These are phyloP conservation scores for Argynnis bischoffii DNA, from an alignment of 2,888 invertebrate species.

Conservation along the genomic window DNA sequence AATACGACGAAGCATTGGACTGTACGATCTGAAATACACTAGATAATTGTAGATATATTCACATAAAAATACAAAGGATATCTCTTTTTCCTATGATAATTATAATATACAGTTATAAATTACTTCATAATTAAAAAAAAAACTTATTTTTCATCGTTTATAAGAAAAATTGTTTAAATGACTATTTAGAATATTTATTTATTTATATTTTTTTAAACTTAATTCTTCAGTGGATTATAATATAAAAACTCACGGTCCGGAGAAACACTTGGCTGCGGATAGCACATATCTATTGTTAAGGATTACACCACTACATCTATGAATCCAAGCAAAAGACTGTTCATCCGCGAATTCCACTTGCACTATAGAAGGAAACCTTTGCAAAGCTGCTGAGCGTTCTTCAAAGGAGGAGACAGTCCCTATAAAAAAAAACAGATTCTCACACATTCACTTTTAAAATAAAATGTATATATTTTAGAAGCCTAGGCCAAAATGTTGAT, in stretches of 20 bases:
- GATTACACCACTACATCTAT: conserved; percentile 21
- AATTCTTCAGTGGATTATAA: no score
- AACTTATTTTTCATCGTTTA: no score
- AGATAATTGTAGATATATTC: conserved; percentile 22
- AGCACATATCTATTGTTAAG: conserved; percentile 16
- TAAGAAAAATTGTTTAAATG: no score
- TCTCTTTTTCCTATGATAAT: no score
- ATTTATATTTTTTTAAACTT: no score
- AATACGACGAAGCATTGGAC: conserved; percentile 47
- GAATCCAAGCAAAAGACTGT: conserved; percentile 12
- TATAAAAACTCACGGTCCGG: conserved; percentile 26
- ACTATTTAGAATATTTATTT: no score
- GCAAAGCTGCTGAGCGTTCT: neutral
- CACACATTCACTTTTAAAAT: neutral
- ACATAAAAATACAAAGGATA: no score
- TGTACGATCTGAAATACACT: conserved; percentile 44
- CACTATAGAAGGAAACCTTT: conserved; percentile 12
- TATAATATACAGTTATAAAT: no score
- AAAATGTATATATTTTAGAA: no score
- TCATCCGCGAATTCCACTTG: conserved; percentile 1
- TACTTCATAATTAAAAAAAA: no score
- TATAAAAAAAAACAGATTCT: neutral
- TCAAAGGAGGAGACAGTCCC: neutral
- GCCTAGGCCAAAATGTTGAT: no score
- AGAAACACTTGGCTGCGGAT: conserved; percentile 28